phyloP scores from a whole-genome alignment of 2,888 invertebrate genomes.

The Megastigmus dorsalis region DNA sequence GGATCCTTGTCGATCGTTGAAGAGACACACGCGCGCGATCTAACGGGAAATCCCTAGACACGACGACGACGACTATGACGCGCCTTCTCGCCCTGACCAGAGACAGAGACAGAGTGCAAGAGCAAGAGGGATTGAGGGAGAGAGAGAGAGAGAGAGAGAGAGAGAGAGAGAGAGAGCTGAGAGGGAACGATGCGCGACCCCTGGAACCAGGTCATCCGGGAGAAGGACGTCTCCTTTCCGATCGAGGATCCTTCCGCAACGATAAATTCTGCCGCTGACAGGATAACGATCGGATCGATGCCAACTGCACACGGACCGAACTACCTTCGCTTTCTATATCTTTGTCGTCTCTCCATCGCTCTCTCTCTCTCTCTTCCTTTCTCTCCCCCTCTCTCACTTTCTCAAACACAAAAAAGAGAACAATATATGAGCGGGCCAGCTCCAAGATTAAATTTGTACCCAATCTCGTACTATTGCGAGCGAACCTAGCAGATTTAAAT shows the following conservation, averaged over 20 bases:
- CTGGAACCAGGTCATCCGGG: slow-evolving; percentile 52
- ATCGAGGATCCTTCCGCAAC: slow-evolving; percentile 52
- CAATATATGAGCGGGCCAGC: too few species aligned
- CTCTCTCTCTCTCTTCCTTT: too few species aligned
- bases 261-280: slow-evolving; percentile 53
- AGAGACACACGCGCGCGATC: slow-evolving; percentile 44
- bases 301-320: slow-evolving; percentile 40
- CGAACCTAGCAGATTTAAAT: neutral
- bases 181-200: neutral
- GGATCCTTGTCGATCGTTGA: slow-evolving; percentile 25
- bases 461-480: neutral
- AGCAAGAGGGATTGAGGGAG: slow-evolving; percentile 23
- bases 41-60: slow-evolving; percentile 50
- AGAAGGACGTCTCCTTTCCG: slow-evolving; percentile 51
- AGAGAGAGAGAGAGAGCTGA: slow-evolving; percentile 33
- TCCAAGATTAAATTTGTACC: slow-evolving; percentile 43
- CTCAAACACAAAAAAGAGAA: too few species aligned
- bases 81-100: slow-evolving; percentile 44
- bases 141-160: slow-evolving; percentile 16
- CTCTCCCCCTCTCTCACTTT: too few species aligned
- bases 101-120: slow-evolving; percentile 11
- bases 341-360: neutral
- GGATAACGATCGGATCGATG: slow-evolving; percentile 52
- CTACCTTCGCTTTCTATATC: slow-evolving; percentile 33
- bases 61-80: slow-evolving; percentile 5